Percentiles rank a stretch among this genome's conserved stretches.
phyloP scores from a whole-genome alignment of 2,113 vertebrate genomes.

The Neopipo cinnamomea region DNA sequence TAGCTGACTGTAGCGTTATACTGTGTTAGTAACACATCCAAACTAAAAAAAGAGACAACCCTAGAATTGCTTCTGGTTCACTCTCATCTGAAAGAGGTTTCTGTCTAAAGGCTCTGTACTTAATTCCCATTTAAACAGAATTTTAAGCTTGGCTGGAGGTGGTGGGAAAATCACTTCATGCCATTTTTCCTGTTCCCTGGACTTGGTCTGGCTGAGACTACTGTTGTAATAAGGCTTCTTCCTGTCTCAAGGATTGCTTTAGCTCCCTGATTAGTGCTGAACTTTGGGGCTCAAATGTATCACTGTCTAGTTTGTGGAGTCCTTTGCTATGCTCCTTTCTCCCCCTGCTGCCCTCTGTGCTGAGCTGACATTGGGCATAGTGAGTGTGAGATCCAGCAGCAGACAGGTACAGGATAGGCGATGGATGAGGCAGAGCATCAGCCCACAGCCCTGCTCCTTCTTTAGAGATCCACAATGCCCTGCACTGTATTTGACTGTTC shows the following conservation, averaged over 20 bases:
- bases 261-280: background rate
- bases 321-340: background rate
- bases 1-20: slow-evolving; percentile 66
- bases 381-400: background rate
- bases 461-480: background rate
- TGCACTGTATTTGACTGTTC: background rate
- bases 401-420: background rate
- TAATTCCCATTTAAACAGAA: slow-evolving; percentile 3
- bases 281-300: background rate
- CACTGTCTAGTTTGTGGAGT: background rate
- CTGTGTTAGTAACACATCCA: slow-evolving; percentile 66
- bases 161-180: background rate
- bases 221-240: background rate
- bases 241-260: background rate
- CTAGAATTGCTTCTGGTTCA: slow-evolving; percentile 48
- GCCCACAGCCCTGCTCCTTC: background rate
- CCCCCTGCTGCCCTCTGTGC: background rate
- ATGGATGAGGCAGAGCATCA: background rate
- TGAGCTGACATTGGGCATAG: background rate
- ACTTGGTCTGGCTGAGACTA: background rate
- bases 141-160: background rate
- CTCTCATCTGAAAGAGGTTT: slow-evolving; percentile 31
- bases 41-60: slow-evolving; percentile 63
- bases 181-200: background rate
- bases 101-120: slow-evolving; percentile 30